These are phyloP conservation scores for Amphilophus citrinellus DNA, from an alignment of 2,113 vertebrate genomes.

Conservation along the genomic window DNA sequence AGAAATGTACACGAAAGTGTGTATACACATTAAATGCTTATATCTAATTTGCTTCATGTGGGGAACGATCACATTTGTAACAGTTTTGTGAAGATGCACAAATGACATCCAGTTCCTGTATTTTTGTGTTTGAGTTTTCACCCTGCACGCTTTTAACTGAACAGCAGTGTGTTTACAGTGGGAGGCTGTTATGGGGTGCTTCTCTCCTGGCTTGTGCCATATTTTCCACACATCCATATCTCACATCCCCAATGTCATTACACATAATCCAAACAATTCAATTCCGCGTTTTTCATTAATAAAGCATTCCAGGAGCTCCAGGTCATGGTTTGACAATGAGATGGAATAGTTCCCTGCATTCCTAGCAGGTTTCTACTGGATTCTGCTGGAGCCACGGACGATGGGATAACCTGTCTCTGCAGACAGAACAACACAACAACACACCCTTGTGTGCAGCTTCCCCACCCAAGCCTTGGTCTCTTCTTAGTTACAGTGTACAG, in stretches of 20 bases:
- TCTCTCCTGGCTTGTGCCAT: constrained; percentile 39
- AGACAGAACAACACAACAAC: constrained; percentile 74
- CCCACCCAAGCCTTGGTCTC: constrained; percentile 52
- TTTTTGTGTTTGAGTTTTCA: neutral
- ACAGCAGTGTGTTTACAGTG: constrained; percentile 42
- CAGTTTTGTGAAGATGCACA: neutral
- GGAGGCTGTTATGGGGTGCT: constrained; percentile 38
- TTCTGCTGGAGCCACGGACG: constrained; percentile 12
- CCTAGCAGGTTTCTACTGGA: constrained; percentile 45
- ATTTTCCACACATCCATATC: constrained; percentile 54
- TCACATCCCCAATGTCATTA: constrained; percentile 28
- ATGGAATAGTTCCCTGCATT: constrained; percentile 55
- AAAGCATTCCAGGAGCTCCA: constrained; percentile 19
- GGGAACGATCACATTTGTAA: neutral
- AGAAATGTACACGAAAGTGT: neutral
- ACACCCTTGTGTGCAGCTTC: constrained; percentile 48
- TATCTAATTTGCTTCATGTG: neutral
- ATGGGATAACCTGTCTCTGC: constrained; percentile 26
- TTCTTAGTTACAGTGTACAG: constrained; percentile 34
- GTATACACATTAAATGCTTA: neutral
- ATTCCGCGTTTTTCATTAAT: constrained; percentile 39
- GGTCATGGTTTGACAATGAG: constrained; percentile 3
- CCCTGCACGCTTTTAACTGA: neutral
- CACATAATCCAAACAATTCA: constrained; percentile 57
- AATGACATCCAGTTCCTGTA: too few species aligned